Percentiles rank a stretch among this genome's conserved stretches.
These are phyloP conservation scores for Paracentrotus lividus DNA, from an alignment of 53 echinoderm and acorn worm species.

Conservation along the genomic window DNA sequence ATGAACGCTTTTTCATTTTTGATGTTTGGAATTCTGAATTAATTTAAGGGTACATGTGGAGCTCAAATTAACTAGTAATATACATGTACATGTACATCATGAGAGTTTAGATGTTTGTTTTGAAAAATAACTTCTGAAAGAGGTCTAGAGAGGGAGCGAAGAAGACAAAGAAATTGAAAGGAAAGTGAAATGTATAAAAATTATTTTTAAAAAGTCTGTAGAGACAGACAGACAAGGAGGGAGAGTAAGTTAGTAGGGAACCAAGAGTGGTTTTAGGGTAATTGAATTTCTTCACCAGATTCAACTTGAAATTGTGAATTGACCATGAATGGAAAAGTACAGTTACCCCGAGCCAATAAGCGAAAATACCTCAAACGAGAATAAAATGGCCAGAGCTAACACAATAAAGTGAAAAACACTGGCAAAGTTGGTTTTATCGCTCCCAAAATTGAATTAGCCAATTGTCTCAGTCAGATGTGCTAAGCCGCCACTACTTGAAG, in stretches of 20 bases:
- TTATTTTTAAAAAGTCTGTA: background rate
- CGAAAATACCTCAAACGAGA: conserved; percentile 34
- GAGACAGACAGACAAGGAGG: background rate
- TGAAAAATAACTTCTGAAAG: background rate
- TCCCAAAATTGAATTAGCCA: conserved; percentile 63
- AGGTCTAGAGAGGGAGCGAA: too few relatives aligned
- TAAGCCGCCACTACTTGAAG: conserved; percentile 4
- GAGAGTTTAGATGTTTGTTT: background rate
- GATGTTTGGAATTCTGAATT: too few relatives aligned
- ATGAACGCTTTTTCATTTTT: too few relatives aligned
- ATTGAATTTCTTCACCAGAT: background rate
- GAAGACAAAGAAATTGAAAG: background rate
- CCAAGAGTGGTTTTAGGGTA: background rate
- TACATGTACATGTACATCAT: too few relatives aligned
- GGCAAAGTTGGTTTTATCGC: conserved; percentile 25
- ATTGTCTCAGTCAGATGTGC: conserved; percentile 53
- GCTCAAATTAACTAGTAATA: too few relatives aligned
- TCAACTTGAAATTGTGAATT: conserved; percentile 47
- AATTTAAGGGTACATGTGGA: too few relatives aligned
- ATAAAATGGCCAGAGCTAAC: conserved; percentile 38
- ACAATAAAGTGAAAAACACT: conserved; percentile 10
- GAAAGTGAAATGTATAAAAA: background rate
- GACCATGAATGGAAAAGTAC: conserved; percentile 41
- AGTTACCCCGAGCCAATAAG: background rate
- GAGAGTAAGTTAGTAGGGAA: background rate